Percentiles rank a stretch among this genome's conserved stretches.
phyloP scores from a whole-genome alignment of 2,888 invertebrate species.

The Epinotia ramella region DNA sequence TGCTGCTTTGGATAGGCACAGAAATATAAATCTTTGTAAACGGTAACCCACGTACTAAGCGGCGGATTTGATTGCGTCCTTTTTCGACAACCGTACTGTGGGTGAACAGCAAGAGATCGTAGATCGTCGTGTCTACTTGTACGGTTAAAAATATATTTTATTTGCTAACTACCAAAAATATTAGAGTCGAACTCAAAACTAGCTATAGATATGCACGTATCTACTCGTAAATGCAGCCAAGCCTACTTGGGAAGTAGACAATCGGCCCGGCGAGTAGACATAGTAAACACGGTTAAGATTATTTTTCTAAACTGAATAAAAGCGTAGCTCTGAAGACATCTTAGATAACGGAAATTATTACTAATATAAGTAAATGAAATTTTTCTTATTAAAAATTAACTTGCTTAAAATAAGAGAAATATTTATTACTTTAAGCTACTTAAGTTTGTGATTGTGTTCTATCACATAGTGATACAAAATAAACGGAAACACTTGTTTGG shows the following conservation, averaged over 20 bases:
- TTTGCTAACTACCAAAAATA: slow-evolving; percentile 34
- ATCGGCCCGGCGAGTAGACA: slow-evolving; percentile 5
- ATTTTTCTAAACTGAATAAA: slow-evolving; percentile 38
- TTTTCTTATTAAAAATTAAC: slow-evolving; percentile 66
- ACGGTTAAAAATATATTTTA: slow-evolving; percentile 10
- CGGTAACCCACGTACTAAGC: background rate
- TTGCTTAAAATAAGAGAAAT: slow-evolving; percentile 54
- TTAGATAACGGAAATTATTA: slow-evolving; percentile 54
- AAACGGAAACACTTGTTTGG: slow-evolving; percentile 62
- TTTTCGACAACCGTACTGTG: background rate
- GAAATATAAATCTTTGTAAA: background rate
- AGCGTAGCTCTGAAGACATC: slow-evolving; percentile 38
- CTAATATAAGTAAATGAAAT: slow-evolving; percentile 73
- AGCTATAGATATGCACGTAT: slow-evolving; percentile 30
- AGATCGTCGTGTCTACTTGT: background rate
- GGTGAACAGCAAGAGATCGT: background rate
- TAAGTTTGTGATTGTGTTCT: slow-evolving; percentile 43
- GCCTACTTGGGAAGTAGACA: slow-evolving; percentile 27
- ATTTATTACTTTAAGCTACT: slow-evolving; percentile 44
- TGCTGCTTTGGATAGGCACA: background rate
- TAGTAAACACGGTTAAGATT: slow-evolving; percentile 28
- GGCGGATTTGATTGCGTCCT: slow-evolving; percentile 15
- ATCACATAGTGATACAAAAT: slow-evolving; percentile 44
- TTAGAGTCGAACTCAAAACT: slow-evolving; percentile 42
- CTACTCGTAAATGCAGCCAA: slow-evolving; percentile 18